A percentile compares a stretch with the other conserved stretches of the same genome.
These are phyloP conservation scores for Rhinogobio ventralis DNA, from an alignment of 2,797 vertebrate species.

Conservation along the genomic window DNA sequence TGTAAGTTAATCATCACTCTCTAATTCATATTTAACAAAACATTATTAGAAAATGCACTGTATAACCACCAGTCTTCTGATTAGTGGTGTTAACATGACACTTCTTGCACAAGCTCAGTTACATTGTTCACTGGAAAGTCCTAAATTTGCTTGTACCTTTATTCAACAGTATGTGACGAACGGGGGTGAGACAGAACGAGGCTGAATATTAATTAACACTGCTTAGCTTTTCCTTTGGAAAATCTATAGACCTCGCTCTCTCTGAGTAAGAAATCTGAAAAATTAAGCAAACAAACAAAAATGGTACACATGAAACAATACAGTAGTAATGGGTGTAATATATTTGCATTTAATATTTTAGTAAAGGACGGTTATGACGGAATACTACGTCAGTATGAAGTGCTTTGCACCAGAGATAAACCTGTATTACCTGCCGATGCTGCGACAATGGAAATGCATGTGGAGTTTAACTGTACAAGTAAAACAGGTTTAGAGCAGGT, in stretches of 20 bases:
- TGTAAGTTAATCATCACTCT: constrained; percentile 75
- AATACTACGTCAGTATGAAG: constrained; percentile 59
- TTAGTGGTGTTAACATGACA: constrained; percentile 57
- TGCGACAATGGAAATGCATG: neutral
- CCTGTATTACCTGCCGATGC: neutral
- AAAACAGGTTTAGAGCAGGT: constrained; percentile 22
- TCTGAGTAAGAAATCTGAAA: constrained; percentile 16
- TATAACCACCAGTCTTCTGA: constrained; percentile 52
- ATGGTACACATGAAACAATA: constrained; percentile 73
- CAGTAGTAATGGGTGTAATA: constrained; percentile 77
- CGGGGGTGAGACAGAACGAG: constrained; percentile 20
- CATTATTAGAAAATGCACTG: constrained; percentile 54
- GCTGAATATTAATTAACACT: constrained; percentile 39
- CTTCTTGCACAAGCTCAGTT: constrained; percentile 33
- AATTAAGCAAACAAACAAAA: constrained; percentile 59
- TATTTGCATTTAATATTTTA: constrained; percentile 75
- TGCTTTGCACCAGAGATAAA: constrained; percentile 54
- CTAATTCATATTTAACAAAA: constrained; percentile 71
- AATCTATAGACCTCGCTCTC: constrained; percentile 29
- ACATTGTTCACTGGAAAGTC: constrained; percentile 35
- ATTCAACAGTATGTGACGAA: constrained; percentile 19
- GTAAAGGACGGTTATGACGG: constrained; percentile 64
- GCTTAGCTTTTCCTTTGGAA: constrained; percentile 46
- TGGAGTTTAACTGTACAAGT: constrained; percentile 26
- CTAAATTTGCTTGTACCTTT: constrained; percentile 18